Evolutionary conservation across 1,140 invertebrate species (phyloP).

Genomic region (Pseudomyrmex pallidus): DNA sequence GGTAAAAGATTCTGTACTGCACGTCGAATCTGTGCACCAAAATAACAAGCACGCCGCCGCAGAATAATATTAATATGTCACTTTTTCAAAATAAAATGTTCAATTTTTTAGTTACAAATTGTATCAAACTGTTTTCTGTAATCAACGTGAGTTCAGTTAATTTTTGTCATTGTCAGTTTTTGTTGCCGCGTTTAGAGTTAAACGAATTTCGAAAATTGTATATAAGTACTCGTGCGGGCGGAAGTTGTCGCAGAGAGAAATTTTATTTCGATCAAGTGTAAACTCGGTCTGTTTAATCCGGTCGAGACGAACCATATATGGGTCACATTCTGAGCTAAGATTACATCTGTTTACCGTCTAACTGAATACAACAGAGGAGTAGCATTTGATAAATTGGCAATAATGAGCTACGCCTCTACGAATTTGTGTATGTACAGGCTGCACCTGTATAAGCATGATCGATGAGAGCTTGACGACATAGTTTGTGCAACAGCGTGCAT

Average conservation of each 20-base stretch:
- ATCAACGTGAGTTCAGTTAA: not conserved
- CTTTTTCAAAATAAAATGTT: slow-evolving; percentile 8
- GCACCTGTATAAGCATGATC: slow-evolving; percentile 48
- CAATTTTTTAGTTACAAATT: not conserved
- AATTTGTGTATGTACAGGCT: slow-evolving; percentile 24
- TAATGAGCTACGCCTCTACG: slow-evolving; percentile 13
- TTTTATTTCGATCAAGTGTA: not conserved
- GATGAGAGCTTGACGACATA: slow-evolving; percentile 27
- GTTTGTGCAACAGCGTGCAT: slow-evolving; percentile 33
- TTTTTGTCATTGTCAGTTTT: not conserved
- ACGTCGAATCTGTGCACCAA: not conserved
- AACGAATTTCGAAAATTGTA: too few species aligned
- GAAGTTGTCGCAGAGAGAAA: not conserved
- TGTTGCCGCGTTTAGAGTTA: too few species aligned
- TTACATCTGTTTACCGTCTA: slow-evolving; percentile 42
- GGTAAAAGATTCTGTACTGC: not conserved
- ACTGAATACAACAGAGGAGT: not conserved
- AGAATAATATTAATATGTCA: not conserved
- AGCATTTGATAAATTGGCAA: slow-evolving; percentile 52
- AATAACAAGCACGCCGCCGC: not conserved
- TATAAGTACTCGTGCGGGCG: not conserved
- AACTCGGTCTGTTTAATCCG: slow-evolving; percentile 28
- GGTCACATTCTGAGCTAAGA: slow-evolving; percentile 6
- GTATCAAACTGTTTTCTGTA: slow-evolving; percentile 1
- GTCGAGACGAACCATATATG: not conserved